A percentile compares a stretch with the other conserved stretches of the same genome.
phyloP scores from a whole-genome alignment of 2,888 invertebrate genomes.

The Anarsia innoxiella region DNA sequence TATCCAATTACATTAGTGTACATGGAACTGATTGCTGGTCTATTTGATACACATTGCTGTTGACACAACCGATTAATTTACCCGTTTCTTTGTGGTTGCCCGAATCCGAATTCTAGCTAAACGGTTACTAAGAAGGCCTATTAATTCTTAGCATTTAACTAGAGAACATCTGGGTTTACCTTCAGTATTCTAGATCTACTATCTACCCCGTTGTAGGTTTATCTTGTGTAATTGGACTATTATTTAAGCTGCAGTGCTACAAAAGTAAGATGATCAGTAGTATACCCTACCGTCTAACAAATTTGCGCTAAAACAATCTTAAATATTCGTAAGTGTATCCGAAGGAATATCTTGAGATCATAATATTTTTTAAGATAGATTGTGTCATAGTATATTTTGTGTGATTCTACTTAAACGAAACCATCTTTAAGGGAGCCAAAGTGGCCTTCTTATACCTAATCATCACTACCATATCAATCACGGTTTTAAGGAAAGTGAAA shows the following conservation, averaged over 20 bases:
- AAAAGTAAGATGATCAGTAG: slow-evolving; percentile 5
- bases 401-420: no score
- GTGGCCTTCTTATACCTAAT: no score
- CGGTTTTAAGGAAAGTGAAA: no score
- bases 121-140: no score
- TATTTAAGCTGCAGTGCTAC: slow-evolving; percentile 21
- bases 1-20: slow-evolving; percentile 48
- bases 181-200: slow-evolving; percentile 9
- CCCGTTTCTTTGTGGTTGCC: slow-evolving; percentile 3
- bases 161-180: no score
- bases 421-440: no score
- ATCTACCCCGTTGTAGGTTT: slow-evolving; percentile 25
- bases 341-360: no score
- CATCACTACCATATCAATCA: no score
- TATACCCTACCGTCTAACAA: not conserved
- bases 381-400: no score
- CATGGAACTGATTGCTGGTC: slow-evolving; percentile 35
- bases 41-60: slow-evolving; percentile 49
- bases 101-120: not conserved
- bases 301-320: not conserved
- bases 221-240: slow-evolving; percentile 20
- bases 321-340: not conserved
- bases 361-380: no score
- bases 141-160: no score
- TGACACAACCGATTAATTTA: slow-evolving; percentile 33